These are phyloP conservation scores for Dendrolimus houi DNA, from an alignment of 2,888 invertebrate species.

Conservation along the genomic window DNA sequence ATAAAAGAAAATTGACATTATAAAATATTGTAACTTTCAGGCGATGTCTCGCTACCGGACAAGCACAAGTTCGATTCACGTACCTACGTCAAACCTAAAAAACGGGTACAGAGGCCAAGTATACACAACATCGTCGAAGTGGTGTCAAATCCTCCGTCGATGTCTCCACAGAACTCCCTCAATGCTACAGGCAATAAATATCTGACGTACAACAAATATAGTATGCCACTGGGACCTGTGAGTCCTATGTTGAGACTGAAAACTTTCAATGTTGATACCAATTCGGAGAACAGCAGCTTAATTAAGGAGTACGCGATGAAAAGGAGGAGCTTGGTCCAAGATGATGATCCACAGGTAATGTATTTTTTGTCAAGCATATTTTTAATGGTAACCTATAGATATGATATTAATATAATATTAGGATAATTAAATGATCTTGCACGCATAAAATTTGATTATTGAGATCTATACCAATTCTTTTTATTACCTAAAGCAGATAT, in stretches of 20 bases:
- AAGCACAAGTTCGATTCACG: conserved; percentile 79
- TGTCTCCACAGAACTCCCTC: conserved; percentile 34
- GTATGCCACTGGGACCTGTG: conserved; percentile 45
- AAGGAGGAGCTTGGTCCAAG: conserved; percentile 51
- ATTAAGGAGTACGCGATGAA: conserved; percentile 59
- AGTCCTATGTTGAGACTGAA: conserved; percentile 60
- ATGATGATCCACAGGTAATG: conserved; percentile 60
- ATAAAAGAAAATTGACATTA: no score
- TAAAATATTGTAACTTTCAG: conserved; percentile 26
- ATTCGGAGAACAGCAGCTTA: conserved; percentile 49
- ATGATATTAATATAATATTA: no score
- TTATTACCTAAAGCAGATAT: no score
- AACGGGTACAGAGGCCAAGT: conserved; percentile 74
- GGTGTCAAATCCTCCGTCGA: conserved; percentile 38
- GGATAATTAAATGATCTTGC: no score
- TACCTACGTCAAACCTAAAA: conserved; percentile 82
- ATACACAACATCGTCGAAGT: conserved; percentile 73
- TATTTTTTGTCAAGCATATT: background rate
- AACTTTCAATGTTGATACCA: conserved; percentile 62
- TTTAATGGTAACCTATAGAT: no score
- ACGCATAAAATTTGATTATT: no score
- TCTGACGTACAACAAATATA: conserved; percentile 65
- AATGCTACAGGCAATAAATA: conserved; percentile 42
- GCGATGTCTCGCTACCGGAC: conserved; percentile 48
- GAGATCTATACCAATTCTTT: no score